Conservation (phyloP, 2,113 vertebrate genomes). For the Atherinomorus stipes region DNA sequence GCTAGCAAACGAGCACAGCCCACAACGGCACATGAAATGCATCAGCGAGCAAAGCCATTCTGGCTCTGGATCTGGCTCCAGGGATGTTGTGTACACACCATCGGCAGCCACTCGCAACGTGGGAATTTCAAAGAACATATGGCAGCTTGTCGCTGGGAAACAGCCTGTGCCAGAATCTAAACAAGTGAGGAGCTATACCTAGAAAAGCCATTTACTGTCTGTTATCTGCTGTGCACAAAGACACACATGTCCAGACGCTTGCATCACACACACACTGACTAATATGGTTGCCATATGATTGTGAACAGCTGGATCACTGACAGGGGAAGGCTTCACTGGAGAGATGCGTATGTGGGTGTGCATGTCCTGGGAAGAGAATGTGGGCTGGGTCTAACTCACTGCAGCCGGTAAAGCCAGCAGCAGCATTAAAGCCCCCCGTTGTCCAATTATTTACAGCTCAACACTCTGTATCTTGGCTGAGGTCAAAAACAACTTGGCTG, state of each 20-base stretch:
- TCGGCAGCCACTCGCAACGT: constrained; percentile 61
- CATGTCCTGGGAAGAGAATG: constrained; percentile 4
- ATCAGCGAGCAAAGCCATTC: constrained; percentile 55
- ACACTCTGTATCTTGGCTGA: constrained; percentile 24
- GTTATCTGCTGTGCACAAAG: constrained; percentile 44
- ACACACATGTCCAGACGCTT: constrained; percentile 27
- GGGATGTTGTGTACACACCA: constrained; percentile 67
- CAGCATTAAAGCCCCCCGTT: constrained; percentile 38
- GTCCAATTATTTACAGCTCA: constrained; percentile 59
- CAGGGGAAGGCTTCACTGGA: constrained; percentile 13
- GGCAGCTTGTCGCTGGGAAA: constrained; percentile 68
- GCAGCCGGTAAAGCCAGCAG: constrained; percentile 30
- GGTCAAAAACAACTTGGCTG: constrained; percentile 20
- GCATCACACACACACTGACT: constrained; percentile 21
- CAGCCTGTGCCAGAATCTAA: constrained; percentile 60
- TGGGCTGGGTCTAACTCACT: constrained; percentile 11
- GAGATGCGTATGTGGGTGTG: constrained; percentile 16
- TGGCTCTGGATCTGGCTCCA: constrained; percentile 47
- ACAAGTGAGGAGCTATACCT: constrained; percentile 50
- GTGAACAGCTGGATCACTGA: constrained; percentile 32
- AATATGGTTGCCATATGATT: constrained; percentile 37
- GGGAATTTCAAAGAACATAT: constrained; percentile 73
- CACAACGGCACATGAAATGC: constrained; percentile 64
- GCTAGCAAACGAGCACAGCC: constrained; percentile 58
- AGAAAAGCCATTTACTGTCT: constrained; percentile 48